Conservation (phyloP, 1,140 invertebrate species). For the Bombus haemorrhoidalis region DNA sequence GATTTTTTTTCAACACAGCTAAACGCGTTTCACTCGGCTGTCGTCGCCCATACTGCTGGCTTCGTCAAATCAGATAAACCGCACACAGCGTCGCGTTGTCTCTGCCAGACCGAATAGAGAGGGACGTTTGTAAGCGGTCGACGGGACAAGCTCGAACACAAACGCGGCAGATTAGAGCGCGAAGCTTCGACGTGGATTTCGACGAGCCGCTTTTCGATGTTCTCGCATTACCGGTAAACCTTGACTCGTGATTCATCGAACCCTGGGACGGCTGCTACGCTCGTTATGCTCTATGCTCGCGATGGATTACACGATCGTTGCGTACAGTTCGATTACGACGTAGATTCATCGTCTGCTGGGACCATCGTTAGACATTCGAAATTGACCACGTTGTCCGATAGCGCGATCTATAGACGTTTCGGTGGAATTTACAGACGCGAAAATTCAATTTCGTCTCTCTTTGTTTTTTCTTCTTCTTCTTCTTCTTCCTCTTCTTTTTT, state of each 20-base stretch:
- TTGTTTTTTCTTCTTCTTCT: too few species aligned
- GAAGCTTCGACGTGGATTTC: conserved; percentile 20
- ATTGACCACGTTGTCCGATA: too few species aligned
- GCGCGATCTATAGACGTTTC: too few species aligned
- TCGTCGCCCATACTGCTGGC: conserved; percentile 24
- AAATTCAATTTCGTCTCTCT: too few species aligned
- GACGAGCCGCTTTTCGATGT: not conserved
- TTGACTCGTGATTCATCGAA: conserved; percentile 65
- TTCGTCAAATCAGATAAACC: conserved; percentile 62
- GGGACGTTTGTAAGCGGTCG: conserved; percentile 31
- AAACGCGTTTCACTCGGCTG: conserved; percentile 3
- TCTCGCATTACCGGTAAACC: conserved; percentile 66
- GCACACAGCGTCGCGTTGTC: conserved; percentile 41
- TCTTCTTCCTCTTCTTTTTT: too few species aligned
- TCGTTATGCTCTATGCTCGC: not conserved
- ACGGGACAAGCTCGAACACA: conserved; percentile 7
- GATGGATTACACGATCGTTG: not conserved
- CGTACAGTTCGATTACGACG: not conserved
- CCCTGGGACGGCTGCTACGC: conserved; percentile 13
- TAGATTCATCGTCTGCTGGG: too few species aligned
- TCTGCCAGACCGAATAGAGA: conserved; percentile 40
- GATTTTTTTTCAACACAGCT: conserved; percentile 11
- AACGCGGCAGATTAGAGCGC: conserved; percentile 31
- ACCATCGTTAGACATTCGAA: not conserved
- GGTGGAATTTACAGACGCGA: too few species aligned